phyloP scores from a whole-genome alignment of 2,113 vertebrate genomes.

The Pelobates fuscus region DNA sequence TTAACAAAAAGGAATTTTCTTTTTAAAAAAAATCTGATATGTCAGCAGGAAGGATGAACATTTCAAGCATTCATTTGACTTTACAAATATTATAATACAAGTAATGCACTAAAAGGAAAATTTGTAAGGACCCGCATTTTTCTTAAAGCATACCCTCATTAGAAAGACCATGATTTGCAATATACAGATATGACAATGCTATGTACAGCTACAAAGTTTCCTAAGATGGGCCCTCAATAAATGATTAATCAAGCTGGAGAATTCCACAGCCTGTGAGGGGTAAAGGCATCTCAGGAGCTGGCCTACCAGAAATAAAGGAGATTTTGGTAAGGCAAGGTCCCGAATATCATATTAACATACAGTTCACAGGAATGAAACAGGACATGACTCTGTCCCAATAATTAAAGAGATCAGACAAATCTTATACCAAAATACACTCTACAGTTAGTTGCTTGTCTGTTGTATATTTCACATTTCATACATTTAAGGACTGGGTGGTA shows the following conservation, averaged over 20 bases:
- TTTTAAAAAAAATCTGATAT: constrained; percentile 69
- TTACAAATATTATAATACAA: constrained; percentile 72
- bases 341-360: constrained; percentile 5
- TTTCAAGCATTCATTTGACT: constrained; percentile 59
- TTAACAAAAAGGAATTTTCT: constrained; percentile 65
- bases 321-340: neutral
- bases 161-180: constrained; percentile 20
- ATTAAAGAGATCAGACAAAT: constrained; percentile 16
- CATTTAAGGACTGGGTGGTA: constrained; percentile 23
- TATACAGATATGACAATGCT: constrained; percentile 38
- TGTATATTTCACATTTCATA: constrained; percentile 9
- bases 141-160: neutral
- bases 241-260: neutral
- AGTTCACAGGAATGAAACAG: constrained; percentile 12
- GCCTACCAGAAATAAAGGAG: constrained; percentile 11
- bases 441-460: constrained; percentile 1
- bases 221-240: neutral
- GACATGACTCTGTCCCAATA: constrained; percentile 1
- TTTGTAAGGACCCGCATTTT: neutral
- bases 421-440: constrained; percentile 15
- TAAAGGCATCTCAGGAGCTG: constrained; percentile 26
- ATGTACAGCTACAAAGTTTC: neutral
- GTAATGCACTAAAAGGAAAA: constrained; percentile 53
- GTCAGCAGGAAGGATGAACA: constrained; percentile 66
- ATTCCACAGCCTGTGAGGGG: rapidly evolving